Evolutionary conservation across 2,888 invertebrate genomes (phyloP), one percentile per base, ranked within the genome.

Genomic region (Tiliacea aurago): DNA sequence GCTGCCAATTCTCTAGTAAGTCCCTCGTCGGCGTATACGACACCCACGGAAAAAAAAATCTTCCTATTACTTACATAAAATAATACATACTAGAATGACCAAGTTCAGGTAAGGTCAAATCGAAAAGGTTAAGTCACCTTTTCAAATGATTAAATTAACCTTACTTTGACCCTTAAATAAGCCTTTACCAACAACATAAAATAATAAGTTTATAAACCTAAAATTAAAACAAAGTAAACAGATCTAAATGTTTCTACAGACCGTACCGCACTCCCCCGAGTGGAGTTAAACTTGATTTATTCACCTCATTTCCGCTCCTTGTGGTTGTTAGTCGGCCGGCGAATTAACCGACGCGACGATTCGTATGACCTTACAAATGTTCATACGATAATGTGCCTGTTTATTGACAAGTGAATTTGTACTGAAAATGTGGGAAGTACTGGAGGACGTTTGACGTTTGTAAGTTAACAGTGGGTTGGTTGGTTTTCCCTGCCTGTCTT

Each of bases 271-370:
- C 78, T 90, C 94, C 92, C 91, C 76, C 70, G 93, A 93, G 93
- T 81, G 80, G 91, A 93, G 92, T 94, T 93, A 91, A 90, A 89
- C 89, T 90, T 95, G 95, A 95, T 95, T 95, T 95, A 95, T 95
- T 91, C 90, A 89, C 88, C 90, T 93, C 94, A 93, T 95, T 95
- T 95, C 93, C 93, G 86, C 61, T 83, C 80, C 79, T 86, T 81
- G 85, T 74, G 84, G 86, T 61, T 79, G 78, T 78, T 75, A 78
- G 75, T 77, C 85, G 73, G 74, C 64, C 82, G 74, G 84, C 87
- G 85, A 87, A 90, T 91, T 90, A 90, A 87, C 85, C 73, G 28
- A 28, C 28, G 28, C 28, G 53, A 78, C 78, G 83, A 76, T 79
- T 79, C 81, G 67, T 86, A 78, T 84, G 76, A 79, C 76, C 85